Percentiles rank a stretch among this genome's conserved stretches.
Evolutionary conservation across 1,140 invertebrate genomes (phyloP).

Genomic region (Bacillus rossius): DNA sequence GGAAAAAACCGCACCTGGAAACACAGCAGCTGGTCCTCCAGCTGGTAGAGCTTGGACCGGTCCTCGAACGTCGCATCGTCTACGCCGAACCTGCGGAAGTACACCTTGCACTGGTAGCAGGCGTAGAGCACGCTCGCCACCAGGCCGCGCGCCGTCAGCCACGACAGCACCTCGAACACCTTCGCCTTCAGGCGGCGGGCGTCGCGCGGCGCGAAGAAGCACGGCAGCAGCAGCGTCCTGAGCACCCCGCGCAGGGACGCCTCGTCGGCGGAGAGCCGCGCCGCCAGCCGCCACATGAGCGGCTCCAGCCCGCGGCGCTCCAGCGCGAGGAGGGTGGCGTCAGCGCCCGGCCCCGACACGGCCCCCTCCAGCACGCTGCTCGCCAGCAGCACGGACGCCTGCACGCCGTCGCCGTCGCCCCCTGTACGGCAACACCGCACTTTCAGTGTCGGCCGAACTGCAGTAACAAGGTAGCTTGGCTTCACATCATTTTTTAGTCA

Average conservation of each 20-base stretch:
- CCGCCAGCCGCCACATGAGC: background rate
- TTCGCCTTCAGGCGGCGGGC: background rate
- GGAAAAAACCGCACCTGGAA: background rate
- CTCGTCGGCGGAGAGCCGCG: background rate
- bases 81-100: background rate
- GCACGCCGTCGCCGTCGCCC: background rate
- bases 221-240: background rate
- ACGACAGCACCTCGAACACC: background rate
- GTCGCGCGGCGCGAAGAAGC: background rate
- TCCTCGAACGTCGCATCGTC: background rate
- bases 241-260: background rate
- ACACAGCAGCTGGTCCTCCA: slow-evolving; percentile 8
- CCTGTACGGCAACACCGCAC: background rate
- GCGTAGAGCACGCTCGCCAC: background rate
- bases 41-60: background rate
- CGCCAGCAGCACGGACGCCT: background rate
- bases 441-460: background rate
- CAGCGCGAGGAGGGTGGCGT: background rate
- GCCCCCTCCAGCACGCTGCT: background rate
- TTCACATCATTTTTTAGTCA: too few species aligned
- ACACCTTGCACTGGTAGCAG: background rate
- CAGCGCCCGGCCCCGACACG: background rate
- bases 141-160: background rate
- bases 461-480: too few species aligned
- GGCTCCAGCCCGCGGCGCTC: background rate